These are phyloP conservation scores for Opisthograptis luteolata DNA, from an alignment of 2,888 invertebrate species.

Conservation along the genomic window DNA sequence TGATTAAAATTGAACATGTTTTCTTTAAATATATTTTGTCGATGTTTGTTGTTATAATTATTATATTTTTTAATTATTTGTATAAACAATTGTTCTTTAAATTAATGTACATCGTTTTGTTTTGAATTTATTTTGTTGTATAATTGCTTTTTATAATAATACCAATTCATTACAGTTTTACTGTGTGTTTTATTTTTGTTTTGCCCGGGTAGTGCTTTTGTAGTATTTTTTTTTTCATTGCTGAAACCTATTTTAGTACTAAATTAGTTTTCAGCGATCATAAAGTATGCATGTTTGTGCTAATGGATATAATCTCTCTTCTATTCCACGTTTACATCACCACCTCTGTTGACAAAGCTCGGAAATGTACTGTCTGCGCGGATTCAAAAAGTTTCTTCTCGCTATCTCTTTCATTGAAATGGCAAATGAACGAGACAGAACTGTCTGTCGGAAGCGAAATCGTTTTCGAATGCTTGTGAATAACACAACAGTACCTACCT, in stretches of 20 bases:
- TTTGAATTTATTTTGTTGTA: slow-evolving; percentile 90
- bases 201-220: slow-evolving; percentile 73
- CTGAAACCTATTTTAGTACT: slow-evolving; percentile 57
- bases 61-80: slow-evolving; percentile 87
- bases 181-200: slow-evolving; percentile 85
- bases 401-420: too few relatives aligned
- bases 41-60: slow-evolving; percentile 86
- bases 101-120: slow-evolving; percentile 91
- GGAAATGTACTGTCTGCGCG: too few relatives aligned
- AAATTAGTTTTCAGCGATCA: slow-evolving; percentile 56
- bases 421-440: too few relatives aligned
- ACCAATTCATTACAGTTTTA: slow-evolving; percentile 89
- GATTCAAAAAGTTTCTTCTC: too few relatives aligned
- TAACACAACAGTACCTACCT: too few relatives aligned
- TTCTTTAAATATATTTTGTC: slow-evolving; percentile 85
- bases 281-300: slow-evolving; percentile 69
- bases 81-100: slow-evolving; percentile 90
- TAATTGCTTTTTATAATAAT: slow-evolving; percentile 90
- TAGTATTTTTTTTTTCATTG: slow-evolving; percentile 49
- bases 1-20: slow-evolving; percentile 82
- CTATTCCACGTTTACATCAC: neutral
- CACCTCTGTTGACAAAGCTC: too few relatives aligned
- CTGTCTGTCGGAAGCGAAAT: too few relatives aligned
- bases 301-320: slow-evolving; percentile 51
- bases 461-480: too few relatives aligned